A percentile compares a stretch with the other conserved stretches of the same genome.
phyloP scores from a whole-genome alignment of 2,797 vertebrate genomes.

The Liparis tanakae region DNA sequence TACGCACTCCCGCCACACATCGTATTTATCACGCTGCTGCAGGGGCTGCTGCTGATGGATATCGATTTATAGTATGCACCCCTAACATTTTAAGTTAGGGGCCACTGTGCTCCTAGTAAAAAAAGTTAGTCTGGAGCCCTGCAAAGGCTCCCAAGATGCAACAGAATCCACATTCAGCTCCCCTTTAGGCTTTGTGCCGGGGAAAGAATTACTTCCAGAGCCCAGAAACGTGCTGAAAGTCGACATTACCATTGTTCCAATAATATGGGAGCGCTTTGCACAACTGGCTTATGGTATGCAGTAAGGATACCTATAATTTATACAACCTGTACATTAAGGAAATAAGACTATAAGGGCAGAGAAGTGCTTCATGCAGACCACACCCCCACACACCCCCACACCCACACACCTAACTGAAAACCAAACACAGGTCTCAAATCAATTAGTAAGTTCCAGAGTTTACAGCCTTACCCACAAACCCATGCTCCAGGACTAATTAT shows the following conservation, averaged over 20 bases:
- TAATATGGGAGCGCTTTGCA: not conserved
- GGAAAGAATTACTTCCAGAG: not conserved
- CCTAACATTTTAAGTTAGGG: no score
- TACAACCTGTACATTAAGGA: not conserved
- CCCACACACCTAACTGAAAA: constrained; percentile 31
- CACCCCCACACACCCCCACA: constrained; percentile 10
- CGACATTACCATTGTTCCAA: not conserved
- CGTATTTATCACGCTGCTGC: no score
- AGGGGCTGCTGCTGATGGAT: no score
- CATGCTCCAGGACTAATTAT: constrained; percentile 60
- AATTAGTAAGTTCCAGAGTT: constrained; percentile 70
- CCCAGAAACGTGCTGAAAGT: not conserved
- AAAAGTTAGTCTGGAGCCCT: no score
- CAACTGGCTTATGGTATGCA: not conserved
- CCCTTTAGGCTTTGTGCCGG: not conserved
- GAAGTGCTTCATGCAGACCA: not conserved
- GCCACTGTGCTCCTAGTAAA: no score
- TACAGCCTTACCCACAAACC: constrained; percentile 69
- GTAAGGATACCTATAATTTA: not conserved
- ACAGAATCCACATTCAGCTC: not conserved
- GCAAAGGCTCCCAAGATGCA: not conserved
- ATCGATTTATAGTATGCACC: no score
- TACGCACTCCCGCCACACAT: no score
- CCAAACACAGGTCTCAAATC: constrained; percentile 59
- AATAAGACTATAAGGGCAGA: not conserved